phyloP scores from a whole-genome alignment of 2,797 vertebrate species.

The Alfaro cultratus region DNA sequence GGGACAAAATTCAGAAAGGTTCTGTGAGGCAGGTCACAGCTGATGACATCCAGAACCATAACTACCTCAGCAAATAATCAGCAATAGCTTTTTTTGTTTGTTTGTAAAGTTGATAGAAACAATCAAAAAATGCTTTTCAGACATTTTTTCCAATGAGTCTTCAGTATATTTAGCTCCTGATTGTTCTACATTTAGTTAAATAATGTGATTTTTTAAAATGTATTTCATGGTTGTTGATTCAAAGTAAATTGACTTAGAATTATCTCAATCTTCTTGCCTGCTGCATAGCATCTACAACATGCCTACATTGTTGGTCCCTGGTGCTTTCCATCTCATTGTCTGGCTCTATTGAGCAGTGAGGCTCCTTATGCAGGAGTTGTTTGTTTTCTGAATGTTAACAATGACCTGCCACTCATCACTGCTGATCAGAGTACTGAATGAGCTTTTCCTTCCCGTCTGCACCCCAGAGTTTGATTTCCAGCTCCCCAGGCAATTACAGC shows the following conservation, averaged over 20 bases:
- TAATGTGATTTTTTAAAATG: slow-evolving; percentile 9
- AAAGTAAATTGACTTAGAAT: slow-evolving; percentile 25
- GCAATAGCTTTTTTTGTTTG: not conserved
- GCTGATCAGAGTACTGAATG: slow-evolving; percentile 81
- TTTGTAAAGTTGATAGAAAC: not conserved
- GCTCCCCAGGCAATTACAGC: slow-evolving; percentile 79
- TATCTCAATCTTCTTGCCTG: slow-evolving; percentile 32
- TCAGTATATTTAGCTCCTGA: not conserved
- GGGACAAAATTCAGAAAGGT: not conserved
- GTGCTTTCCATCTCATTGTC: slow-evolving; percentile 50
- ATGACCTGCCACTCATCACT: slow-evolving; percentile 82
- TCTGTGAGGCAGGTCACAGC: not conserved
- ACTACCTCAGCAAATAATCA: not conserved
- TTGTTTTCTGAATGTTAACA: slow-evolving; percentile 78
- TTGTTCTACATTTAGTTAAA: not conserved
- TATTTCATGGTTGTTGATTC: slow-evolving; percentile 22
- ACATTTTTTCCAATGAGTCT: not conserved
- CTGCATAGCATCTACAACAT: slow-evolving; percentile 26
- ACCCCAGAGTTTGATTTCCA: slow-evolving; percentile 78
- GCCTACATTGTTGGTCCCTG: slow-evolving; percentile 34
- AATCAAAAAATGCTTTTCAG: not conserved
- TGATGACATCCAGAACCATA: not conserved
- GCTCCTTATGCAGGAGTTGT: slow-evolving; percentile 51
- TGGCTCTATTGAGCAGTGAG: slow-evolving; percentile 23
- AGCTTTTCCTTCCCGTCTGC: slow-evolving; percentile 68